Evolutionary conservation across 2,113 vertebrate genomes (phyloP).

Genomic region (Syrmaticus mikado): DNA sequence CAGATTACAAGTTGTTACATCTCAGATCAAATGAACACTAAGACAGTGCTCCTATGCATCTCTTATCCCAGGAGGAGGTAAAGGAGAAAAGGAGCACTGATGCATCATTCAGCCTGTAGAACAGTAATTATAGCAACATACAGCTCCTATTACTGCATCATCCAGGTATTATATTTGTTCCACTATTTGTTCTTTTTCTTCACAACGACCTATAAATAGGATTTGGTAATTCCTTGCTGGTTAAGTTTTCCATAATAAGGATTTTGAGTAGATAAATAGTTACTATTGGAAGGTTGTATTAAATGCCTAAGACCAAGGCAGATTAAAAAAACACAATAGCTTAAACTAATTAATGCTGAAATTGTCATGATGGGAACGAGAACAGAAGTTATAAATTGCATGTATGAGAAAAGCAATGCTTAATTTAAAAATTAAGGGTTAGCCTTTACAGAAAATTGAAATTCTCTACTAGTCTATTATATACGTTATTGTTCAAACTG

Average conservation of each 20-base stretch:
- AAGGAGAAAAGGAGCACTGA: neutral
- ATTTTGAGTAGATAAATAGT: neutral
- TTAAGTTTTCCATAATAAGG: neutral
- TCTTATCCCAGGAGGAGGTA: neutral
- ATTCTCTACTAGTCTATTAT: neutral
- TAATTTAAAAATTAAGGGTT: neutral
- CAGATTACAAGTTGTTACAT: neutral
- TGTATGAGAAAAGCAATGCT: neutral
- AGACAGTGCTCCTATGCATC: neutral
- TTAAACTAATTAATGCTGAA: neutral
- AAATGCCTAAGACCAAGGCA: neutral
- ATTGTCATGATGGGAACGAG: neutral
- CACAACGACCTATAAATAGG: neutral
- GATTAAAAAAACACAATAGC: neutral
- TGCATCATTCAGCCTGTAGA: neutral
- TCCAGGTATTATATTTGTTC: neutral
- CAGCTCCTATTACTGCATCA: neutral
- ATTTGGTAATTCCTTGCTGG: neutral
- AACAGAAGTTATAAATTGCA: neutral
- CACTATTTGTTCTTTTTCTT: neutral
- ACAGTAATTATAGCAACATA: neutral
- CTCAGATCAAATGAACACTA: neutral
- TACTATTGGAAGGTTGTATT: too few relatives aligned
- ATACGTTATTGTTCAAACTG: neutral
- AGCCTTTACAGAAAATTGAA: neutral